Conservation (phyloP, 2,888 invertebrate species). For the Melitaea athalia region DNA sequence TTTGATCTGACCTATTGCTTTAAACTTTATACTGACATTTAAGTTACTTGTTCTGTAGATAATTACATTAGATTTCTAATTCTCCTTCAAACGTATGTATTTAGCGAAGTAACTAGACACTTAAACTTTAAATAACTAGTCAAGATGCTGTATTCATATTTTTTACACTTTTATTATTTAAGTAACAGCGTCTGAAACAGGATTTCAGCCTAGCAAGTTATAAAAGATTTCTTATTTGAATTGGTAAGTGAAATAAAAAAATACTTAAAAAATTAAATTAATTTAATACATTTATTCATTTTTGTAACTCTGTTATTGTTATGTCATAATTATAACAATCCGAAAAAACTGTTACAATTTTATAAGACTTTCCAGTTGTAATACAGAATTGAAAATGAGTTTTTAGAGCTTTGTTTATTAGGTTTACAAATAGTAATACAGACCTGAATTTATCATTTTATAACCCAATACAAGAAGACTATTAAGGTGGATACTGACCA, state of each 20-base stretch:
- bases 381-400: too few species aligned
- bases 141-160: conserved; percentile 10
- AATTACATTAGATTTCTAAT: conserved; percentile 23
- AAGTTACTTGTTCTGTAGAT: conserved; percentile 11
- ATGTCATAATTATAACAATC: too few species aligned
- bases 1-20: conserved; percentile 37
- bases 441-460: too few species aligned
- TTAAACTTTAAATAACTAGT: conserved; percentile 14
- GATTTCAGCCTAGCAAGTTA: neutral
- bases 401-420: too few species aligned
- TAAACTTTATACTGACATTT: conserved; percentile 35
- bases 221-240: conserved; percentile 4
- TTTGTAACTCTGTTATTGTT: too few species aligned
- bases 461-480: neutral
- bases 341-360: too few species aligned
- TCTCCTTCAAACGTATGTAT: conserved; percentile 9
- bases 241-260: conserved; percentile 5
- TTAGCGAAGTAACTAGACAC: conserved; percentile 16
- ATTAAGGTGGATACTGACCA: too few species aligned
- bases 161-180: neutral
- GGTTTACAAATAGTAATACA: too few species aligned
- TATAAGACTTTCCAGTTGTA: too few species aligned
- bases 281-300: too few species aligned
- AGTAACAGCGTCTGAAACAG: conserved; percentile 7
- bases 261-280: neutral